Evolutionary conservation across 1,140 invertebrate genomes (phyloP).

Genomic region (Temnothorax nylanderi): DNA sequence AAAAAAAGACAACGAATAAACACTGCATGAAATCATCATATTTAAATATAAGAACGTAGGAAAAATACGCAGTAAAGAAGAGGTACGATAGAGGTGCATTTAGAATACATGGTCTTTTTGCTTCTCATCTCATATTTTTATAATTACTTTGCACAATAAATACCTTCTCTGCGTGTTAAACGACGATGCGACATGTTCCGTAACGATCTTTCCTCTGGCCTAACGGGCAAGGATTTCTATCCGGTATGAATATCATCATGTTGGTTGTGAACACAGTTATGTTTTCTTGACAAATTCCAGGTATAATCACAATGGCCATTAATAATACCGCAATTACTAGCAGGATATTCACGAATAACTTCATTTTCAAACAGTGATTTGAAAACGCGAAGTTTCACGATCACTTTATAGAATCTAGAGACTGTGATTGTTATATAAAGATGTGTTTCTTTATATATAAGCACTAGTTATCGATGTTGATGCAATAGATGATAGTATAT

Average conservation of each 20-base stretch:
- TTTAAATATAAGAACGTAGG: not conserved
- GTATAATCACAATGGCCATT: not conserved
- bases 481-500: not conserved
- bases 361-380: not conserved
- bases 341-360: not conserved
- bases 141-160: not conserved
- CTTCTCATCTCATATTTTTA: not conserved
- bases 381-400: not conserved
- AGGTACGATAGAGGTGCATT: not conserved
- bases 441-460: not conserved
- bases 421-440: not conserved
- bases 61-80: not conserved
- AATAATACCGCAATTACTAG: not conserved
- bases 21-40: not conserved
- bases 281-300: not conserved
- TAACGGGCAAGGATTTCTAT: not conserved
- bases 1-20: not conserved
- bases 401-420: not conserved
- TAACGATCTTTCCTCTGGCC: not conserved
- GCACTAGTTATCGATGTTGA: not conserved
- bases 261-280: too few species aligned
- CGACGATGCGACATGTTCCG: not conserved
- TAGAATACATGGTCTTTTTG: not conserved
- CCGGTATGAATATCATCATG: not conserved
- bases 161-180: not conserved